These are phyloP conservation scores for Anastrepha ludens DNA, from an alignment of 1,140 invertebrate genomes.

Conservation along the genomic window DNA sequence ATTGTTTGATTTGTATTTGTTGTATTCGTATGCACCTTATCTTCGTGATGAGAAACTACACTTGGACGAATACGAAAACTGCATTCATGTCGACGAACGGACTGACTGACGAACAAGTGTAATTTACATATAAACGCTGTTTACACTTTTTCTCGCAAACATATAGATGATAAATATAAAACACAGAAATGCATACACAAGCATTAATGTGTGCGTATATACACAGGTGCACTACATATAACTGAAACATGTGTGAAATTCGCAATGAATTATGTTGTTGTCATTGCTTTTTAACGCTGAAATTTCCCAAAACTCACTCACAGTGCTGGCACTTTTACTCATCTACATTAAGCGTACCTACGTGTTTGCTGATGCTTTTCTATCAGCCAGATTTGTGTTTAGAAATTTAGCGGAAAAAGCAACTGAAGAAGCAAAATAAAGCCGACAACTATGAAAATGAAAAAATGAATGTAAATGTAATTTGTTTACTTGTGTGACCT, in stretches of 20 bases:
- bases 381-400: neutral
- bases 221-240: too few relatives aligned
- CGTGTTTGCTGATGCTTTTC: constrained; percentile 2
- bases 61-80: constrained; percentile 21
- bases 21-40: neutral
- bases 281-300: neutral
- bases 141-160: constrained; percentile 9
- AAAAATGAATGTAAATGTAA: too few relatives aligned
- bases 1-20: neutral
- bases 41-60: constrained; percentile 24
- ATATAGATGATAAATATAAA: neutral
- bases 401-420: neutral
- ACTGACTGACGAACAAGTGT: neutral
- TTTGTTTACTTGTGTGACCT: neutral
- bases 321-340: constrained; percentile 15
- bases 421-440: neutral
- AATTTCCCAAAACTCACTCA: neutral
- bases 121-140: neutral
- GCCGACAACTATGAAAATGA: too few relatives aligned
- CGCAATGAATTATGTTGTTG: constrained; percentile 7
- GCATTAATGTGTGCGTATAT: too few relatives aligned
- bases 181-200: neutral
- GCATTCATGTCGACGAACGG: neutral
- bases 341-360: neutral
- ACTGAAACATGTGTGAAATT: constrained; percentile 40